Evolutionary conservation across 2,888 invertebrate genomes (phyloP), one percentile per base, ranked within the genome.

Genomic region (Oxyscelio sp.): DNA sequence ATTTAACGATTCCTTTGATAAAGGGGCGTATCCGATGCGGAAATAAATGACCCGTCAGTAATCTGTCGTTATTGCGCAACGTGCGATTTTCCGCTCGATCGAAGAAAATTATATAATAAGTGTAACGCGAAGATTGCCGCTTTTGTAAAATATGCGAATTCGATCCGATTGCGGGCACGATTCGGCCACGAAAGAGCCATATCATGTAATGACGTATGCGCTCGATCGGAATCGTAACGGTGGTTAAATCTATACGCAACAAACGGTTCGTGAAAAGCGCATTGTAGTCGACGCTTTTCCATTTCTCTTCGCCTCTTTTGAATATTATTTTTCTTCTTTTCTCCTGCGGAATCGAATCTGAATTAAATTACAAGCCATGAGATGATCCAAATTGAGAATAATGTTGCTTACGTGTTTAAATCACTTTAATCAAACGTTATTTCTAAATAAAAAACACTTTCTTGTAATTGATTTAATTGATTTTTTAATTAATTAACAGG

Each of bases 21-120:
- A 27, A 54, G n/a, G 9, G 11, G 27, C 27, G 6, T 31, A 31
- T 31, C 54, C 27, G 27, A 54, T 54, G 31, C 27, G 27, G 27
- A 54, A 54, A 54, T 54, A 54, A 54, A 54, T 54, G 54, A 54
- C 17, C 54, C 54, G 54, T 27, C 54, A 54, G 54, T 54, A 15
- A 54, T 54, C 54, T 54, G 31, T 54, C 31, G 27, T 54, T 54
- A 27, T 54, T 24, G 24, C 27, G 54, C 21, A 54, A 2, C 2
- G 43, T 19, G 54, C 31, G 22, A 54, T 54, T 27, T 54, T 54
- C 24, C 54, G 27, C 54, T 54, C 31, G 27, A 11, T 11, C 27
- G 24, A 27, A 54, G 27, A 54, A 54, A 54, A 54, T 54, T 27
- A 54, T 54, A 27, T 54, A 54, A 54, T 54, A 54, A 54, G 58